These are phyloP conservation scores for Mesaphorura yosii DNA, from an alignment of 1,140 invertebrate species.

Conservation along the genomic window DNA sequence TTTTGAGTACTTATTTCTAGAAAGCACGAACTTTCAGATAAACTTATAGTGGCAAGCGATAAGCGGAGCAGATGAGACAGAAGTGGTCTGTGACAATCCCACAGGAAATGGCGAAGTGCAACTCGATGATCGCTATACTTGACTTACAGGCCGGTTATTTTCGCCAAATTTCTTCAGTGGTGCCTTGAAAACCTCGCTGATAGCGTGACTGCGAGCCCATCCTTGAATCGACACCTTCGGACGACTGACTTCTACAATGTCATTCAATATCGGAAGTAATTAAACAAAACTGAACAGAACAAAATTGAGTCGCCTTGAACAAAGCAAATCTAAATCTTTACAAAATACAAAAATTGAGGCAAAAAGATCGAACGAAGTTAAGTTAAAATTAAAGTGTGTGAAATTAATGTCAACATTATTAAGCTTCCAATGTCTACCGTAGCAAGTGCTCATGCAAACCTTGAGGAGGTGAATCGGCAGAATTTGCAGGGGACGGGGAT, in stretches of 20 bases:
- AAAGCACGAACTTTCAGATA: not conserved
- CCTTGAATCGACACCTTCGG: constrained; percentile 28
- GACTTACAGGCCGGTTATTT: constrained; percentile 26
- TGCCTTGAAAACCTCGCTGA: constrained; percentile 28
- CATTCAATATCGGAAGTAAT: not conserved
- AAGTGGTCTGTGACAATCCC: not conserved
- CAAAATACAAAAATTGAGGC: not conserved
- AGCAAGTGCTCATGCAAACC: constrained; percentile 25
- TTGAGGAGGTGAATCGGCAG: constrained; percentile 12
- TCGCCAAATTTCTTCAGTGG: constrained; percentile 24
- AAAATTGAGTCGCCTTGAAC: not conserved
- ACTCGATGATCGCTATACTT: not conserved
- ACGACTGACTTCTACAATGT: constrained; percentile 29
- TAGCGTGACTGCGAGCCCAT: constrained; percentile 25
- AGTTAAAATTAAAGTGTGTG: not conserved
- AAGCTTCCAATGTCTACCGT: not conserved
- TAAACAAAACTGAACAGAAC: not conserved
- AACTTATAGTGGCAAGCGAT: not conserved
- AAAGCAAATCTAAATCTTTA: not conserved
- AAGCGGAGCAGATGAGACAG: not conserved
- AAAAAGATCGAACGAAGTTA: not conserved
- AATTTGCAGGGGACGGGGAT: not conserved
- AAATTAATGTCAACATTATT: not conserved
- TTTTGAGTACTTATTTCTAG: too few relatives aligned
- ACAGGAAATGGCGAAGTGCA: not conserved